Base-by-base conservation (phyloP, 2,888 invertebrate genomes). In the Smittia sp. region DNA sequence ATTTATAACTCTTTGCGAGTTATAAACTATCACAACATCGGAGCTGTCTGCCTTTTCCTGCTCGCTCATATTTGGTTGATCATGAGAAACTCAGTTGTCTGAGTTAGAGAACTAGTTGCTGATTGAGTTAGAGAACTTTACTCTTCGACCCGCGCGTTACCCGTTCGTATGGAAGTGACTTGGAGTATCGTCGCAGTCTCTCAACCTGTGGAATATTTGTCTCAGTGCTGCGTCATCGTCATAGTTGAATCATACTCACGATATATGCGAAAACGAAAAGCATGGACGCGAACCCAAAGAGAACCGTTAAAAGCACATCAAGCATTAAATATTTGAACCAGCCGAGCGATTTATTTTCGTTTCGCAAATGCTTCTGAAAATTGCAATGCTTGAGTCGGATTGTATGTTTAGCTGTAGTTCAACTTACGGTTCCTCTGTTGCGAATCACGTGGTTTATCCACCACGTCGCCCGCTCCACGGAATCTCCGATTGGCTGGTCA, bases 371-470 rank as follows among this genome's bases (percentile, higher is more conserved):
- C 38, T 72, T 72, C 68, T 69, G 24, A 58, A 58, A 32, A 67
- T 74, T 38, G 62, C 74, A 20, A 68, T 46, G 74, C 67, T 6
- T 75, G 46, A 9, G 58, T 58, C 58, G 22, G 11, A 3, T 75
- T n/a, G 77, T 74, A 46, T 77, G 76, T 68, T 76, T 3, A 66
- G 25, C 24, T 66, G 22, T 39, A 15, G 24, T 27, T 65, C 18
- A 39, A 39, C 67, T 46, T 69, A 69, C 75, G 6, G 77, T 76
- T 73, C 77, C 77, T 54, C 76, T 76, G 73, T 78, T 76, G 20
- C 78, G 65, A 22, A 78, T 75, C 32, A 77, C 76, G 68, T 77
- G 77, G 25, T 78, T 78, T 63, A 77, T 78, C 77, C 77, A 78
- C 78, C 78, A 78, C 54, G 77, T 74, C 7, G 77, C 78, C 62